These are phyloP conservation scores for Empidonax alnorum DNA, from an alignment of 2,113 vertebrate species.

Conservation along the genomic window DNA sequence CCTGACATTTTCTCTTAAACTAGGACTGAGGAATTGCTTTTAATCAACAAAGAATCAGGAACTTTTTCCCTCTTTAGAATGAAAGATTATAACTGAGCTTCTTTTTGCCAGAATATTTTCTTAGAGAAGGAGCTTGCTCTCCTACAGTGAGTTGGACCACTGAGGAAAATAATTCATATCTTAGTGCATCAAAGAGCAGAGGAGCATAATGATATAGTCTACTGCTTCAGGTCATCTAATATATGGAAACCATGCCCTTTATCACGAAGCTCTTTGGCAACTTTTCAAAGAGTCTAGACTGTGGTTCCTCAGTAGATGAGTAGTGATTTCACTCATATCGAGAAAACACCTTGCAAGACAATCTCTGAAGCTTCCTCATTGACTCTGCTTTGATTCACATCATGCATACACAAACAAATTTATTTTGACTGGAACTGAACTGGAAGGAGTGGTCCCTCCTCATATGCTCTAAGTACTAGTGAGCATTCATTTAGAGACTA, in stretches of 20 bases:
- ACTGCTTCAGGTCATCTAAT: neutral
- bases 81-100: neutral
- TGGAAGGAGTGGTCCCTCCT: neutral
- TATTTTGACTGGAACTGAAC: neutral
- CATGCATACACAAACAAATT: neutral
- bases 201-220: neutral
- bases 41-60: neutral
- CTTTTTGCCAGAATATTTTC: neutral
- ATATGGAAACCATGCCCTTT: neutral
- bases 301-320: neutral
- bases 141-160: neutral
- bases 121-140: neutral
- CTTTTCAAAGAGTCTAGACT: neutral
- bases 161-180: neutral
- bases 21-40: neutral
- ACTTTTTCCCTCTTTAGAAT: neutral
- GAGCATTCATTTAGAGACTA: neutral
- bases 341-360: neutral
- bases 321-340: neutral
- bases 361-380: neutral
- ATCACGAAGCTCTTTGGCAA: neutral
- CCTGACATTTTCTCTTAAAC: neutral
- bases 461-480: neutral
- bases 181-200: neutral
- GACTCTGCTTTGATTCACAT: neutral